Evolutionary conservation across 2,797 vertebrate genomes (phyloP).

Genomic region (Mus minutoides): DNA sequence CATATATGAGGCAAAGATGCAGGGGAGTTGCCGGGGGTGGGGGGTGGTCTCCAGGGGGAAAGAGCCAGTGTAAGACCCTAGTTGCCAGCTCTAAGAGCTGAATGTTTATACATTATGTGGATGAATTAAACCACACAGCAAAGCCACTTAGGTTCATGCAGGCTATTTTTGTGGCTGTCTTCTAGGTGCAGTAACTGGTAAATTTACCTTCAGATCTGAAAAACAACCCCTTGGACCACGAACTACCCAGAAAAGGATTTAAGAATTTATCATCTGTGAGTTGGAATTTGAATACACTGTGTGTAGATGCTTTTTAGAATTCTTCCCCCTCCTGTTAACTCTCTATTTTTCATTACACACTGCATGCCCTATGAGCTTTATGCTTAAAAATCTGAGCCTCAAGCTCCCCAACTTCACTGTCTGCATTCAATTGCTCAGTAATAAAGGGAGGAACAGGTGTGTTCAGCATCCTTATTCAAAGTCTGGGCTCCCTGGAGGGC

Average conservation of each 20-base stretch:
- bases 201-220: neutral
- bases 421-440: conserved; percentile 12
- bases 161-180: neutral
- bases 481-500: neutral
- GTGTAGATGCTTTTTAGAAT: conserved; percentile 56
- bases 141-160: neutral
- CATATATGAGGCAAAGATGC: neutral
- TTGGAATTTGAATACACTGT: neutral
- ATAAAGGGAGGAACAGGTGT: conserved; percentile 57
- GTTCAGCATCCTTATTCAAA: conserved; percentile 58
- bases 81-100: neutral
- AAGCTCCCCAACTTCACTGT: conserved; percentile 44
- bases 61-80: neutral
- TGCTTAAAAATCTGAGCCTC: conserved; percentile 46
- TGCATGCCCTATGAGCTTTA: conserved; percentile 26
- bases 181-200: neutral
- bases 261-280: neutral
- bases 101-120: neutral
- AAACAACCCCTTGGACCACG: neutral
- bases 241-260: conserved; percentile 8
- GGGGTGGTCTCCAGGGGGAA: neutral
- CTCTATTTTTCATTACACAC: neutral
- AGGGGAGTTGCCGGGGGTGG: neutral
- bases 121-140: neutral
- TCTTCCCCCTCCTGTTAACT: conserved; percentile 36